These are phyloP conservation scores for Anastrepha ludens DNA, from an alignment of 1,140 invertebrate species.

Conservation along the genomic window DNA sequence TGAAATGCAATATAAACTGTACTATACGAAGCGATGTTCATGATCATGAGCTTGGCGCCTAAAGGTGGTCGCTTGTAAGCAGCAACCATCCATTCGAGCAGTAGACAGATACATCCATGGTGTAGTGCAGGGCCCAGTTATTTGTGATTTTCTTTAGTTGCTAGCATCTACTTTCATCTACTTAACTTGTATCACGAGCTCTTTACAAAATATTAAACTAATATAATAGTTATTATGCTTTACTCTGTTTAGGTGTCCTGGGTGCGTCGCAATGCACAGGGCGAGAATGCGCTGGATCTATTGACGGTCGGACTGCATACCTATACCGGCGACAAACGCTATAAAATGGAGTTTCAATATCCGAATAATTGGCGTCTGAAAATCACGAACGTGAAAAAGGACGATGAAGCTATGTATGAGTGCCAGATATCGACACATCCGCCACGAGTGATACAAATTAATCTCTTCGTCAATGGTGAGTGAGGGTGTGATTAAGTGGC, in stretches of 20 bases:
- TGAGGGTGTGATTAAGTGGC: slow-evolving; percentile 56
- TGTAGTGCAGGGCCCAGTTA: too few species aligned
- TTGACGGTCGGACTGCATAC: slow-evolving; percentile 82
- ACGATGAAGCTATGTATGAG: slow-evolving; percentile 84
- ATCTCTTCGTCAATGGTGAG: slow-evolving; percentile 84
- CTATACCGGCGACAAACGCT: slow-evolving; percentile 84
- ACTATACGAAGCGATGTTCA: background rate
- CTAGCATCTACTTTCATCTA: background rate
- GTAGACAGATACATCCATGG: too few species aligned
- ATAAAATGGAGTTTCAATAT: slow-evolving; percentile 85
- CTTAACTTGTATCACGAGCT: background rate
- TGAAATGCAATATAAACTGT: background rate
- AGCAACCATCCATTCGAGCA: too few species aligned
- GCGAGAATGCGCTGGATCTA: slow-evolving; percentile 79
- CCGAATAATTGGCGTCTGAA: slow-evolving; percentile 85
- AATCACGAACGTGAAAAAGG: slow-evolving; percentile 81
- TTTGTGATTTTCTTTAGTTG: background rate
- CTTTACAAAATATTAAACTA: background rate
- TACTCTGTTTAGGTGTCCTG: slow-evolving; percentile 79
- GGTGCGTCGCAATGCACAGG: slow-evolving; percentile 80
- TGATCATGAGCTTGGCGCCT: too few species aligned
- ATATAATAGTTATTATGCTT: background rate
- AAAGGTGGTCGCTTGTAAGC: too few species aligned
- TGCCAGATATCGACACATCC: slow-evolving; percentile 87
- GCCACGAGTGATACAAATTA: slow-evolving; percentile 82